Base-by-base conservation (phyloP, 2,888 invertebrate genomes). In the Himalopsyche anomala region DNA sequence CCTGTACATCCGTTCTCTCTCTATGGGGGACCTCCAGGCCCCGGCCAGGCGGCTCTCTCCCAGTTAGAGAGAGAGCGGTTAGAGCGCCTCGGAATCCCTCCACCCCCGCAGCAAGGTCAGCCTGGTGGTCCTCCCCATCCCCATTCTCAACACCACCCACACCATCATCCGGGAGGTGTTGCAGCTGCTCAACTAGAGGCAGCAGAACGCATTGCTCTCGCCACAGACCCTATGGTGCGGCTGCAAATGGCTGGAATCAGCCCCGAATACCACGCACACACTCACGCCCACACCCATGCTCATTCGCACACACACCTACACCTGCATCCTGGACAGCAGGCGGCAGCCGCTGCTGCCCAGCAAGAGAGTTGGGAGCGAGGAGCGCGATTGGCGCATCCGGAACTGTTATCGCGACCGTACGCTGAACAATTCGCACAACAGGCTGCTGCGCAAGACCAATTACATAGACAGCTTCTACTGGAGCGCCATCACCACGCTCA, bases 181-280 rank as follows among this genome's bases (percentile, higher is more conserved):
- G 93, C 93, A 79, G 93, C 93, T 40, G 95, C 95, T 87, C 95
- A 95, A 91, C 92, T 96, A 87, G 95, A 96, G 90, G 95, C 95
- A 89, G 95, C 96, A 89, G 97, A 97, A 92, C 93, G 97, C 89
- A 92, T 97, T 89, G 97, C 97, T 88, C 93, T 97, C 90, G 97
- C 98, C 88, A 96, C 97, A 89, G 98, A 98, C 93, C 98, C 98
- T 88, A 97, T 98, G 96, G 96, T 96, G 92, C 96, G 98, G 90
- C 93, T 98, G 91, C 98, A 98, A 94, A 97, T 98, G 97, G 97
- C 97, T 90, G 97, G 97, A 91, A 96, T 96, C 90, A 96, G 95
- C 90, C 96, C 96, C 82, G 97, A 97, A 93, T 97, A 97, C 93
- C 98, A 98, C 93, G 97, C 97, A 90, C 98, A 98, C 93, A 97